Evolutionary conservation across 2,888 invertebrate species (phyloP), one percentile per base, ranked within the genome.

Genomic region (Scaeva pyrastri): DNA sequence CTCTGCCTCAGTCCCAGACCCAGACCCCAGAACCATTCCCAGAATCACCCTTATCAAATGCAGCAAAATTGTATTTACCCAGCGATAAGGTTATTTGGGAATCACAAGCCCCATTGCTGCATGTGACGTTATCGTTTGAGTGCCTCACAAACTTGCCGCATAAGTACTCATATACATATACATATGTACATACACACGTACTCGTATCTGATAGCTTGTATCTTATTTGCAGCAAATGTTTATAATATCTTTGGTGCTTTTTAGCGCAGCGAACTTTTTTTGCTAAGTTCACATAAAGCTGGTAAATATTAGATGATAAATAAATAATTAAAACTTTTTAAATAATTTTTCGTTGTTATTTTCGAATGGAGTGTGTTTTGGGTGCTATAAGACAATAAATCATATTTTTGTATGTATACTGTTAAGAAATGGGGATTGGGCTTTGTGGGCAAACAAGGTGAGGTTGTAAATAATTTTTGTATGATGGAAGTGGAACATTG

Each of bases 31-130:
- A n/a, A n/a, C n/a, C n/a, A n/a, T n/a, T n/a, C n/a, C n/a, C n/a
- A n/a, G n/a, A n/a, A n/a, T n/a, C n/a, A 21, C 14, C 43, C 77
- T 81, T 81, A 86, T 86, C 86, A 86, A 82, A 77, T 86, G 82
- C 86, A 86, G 77, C 82, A 86, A 78, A 81, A 77, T 82, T 86
- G 66, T 86, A 82, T 86, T 86, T 86, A 58, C 71, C 52, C n/a
- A 71, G 26, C 86, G 86, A 86, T 86, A 86, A 82, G 72, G 16
- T 58, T 26, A 39, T 84, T 75, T 79, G 56, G 75, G 56, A 73
- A 64, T 43, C 68, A 36, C 52, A 36, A 43, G 50, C 74, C 43
- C 55, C 56, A 71, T 43, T 71, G 74, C 77, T 86, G 86, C 71
- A 82, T 71, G 50, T 73, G 86, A 86, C 82, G 77, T 43, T 81